Evolutionary conservation across 2,113 vertebrate species (phyloP), one percentile per base, ranked within the genome.

Genomic region (Nymphicus hollandicus): DNA sequence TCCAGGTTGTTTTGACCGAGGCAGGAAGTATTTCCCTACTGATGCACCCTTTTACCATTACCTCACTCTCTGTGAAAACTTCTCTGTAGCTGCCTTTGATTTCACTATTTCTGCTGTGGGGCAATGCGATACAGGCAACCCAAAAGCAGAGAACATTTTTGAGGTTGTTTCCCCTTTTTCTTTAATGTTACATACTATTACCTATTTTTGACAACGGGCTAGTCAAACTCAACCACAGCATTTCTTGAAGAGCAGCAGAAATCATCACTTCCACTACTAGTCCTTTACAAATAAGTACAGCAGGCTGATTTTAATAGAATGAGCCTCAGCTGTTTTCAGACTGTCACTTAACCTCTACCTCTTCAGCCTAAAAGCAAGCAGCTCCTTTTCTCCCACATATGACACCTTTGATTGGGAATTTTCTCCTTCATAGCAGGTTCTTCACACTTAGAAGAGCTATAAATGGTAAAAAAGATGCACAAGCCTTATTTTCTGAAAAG

Each of bases 351-450:
- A 88, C 86, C 64, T 71, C 66, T 87, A 35, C 18, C 52, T 89
- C 71, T 95, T 85, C 89, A 91, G 52, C 22, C 39, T 87, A 78
- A 76, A 95, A 92, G 71, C 47, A 86, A 89, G 81, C 81, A 93
- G 73, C 70, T 91, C 71, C 56, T 93, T 84, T 91, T 87, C 87
- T 92, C 39, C 39, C 15, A 49, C 22, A 39, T 55, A 47, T 64
- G 61, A 95, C 65, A 93, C 66, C 49, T 89, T 44, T 92, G 84
- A 94, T 71, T 94, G 84, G 20, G 49, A 92, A 56, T 85, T 80
- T 91, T 92, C 69, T 33, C 89, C 81, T 69, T 89, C 64, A 19
- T 65, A 72, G 73, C 41, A 81, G 52, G 41, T 69, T 92, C 73
- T 94, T 95, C 84, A 92, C 50, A 80, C 56, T 49, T 85, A 85